Base-by-base conservation (phyloP, 2,113 vertebrate species). In the Notothenia coriiceps region DNA sequence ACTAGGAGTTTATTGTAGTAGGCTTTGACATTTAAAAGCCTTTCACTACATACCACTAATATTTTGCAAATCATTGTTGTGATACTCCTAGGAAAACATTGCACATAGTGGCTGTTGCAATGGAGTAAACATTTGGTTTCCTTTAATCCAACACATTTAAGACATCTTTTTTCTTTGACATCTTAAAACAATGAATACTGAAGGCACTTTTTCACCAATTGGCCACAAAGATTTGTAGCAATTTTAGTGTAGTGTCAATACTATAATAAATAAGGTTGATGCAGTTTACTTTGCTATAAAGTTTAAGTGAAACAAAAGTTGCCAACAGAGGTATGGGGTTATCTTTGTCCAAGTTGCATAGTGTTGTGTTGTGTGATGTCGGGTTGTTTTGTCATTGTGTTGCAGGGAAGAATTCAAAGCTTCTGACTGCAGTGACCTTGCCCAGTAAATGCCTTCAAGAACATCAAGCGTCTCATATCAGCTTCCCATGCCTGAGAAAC, bases 401-500 rank as follows among this genome's bases (percentile, higher is more conserved):
- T 47, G 20, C 8, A 25, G 66, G 46, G 35, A 17, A 86, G 51
- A 73, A 86, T 83, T 70, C 62, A 59, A 52, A 62, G 77, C 77
- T 67, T 70, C 66, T 86, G 85, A 86, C 88, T 82, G 56, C 6
- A 35, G 13, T 91, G 82, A 91, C 79, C 88, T 68, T n/a, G 33
- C 29, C 72, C 49, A 86, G 82, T 91, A 89, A 90, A 92, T 89
- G 65, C 80, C 82, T 88, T 61, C 5, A 62, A 71, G 64, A 77
- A 82, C 79, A 80, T 89, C 74, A 86, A 84, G 82, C 70, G 44
- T 80, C 80, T 89, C 71, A 83, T 82, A 76, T 87, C 77, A 84
- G 63, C 74, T 83, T 83, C 62, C 64, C 80, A 56, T 86, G 84
- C 67, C 79, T 74, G 71, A 76, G 51, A 86, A 40, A 82, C 78